Base-by-base conservation (phyloP, 1,140 invertebrate genomes). In the Tribolium castaneum region DNA sequence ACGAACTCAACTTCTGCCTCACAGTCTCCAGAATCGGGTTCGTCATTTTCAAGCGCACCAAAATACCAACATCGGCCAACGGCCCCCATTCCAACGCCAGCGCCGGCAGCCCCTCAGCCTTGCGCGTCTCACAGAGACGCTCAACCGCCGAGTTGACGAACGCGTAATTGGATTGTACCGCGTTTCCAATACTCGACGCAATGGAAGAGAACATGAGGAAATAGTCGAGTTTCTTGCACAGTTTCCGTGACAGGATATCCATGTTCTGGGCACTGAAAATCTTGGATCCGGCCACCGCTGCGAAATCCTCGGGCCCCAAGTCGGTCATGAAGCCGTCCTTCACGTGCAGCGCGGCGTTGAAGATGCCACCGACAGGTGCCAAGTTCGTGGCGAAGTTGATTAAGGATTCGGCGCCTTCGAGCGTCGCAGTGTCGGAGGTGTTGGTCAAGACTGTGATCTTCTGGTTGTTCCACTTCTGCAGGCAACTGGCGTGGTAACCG, bases 101-200 rank as follows among this genome's bases (percentile, higher is more conserved):
- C 3, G 83, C 91, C 0, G 90, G 90, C 0, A 90, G 79, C n/a
- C 89, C 88, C 10, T 89, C 87, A 9, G 78, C 77, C 3, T 81
- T 79, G 35, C 91, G 83, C 56, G 81, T 80, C 75, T 92, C 90
- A 75, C 90, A 91, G 9, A 92, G 88, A 62, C 90, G 86, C 80
- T 92, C 91, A 89, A 91, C 89, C 0, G 89, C 86, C 0, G 90
- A 90, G 73, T 92, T 92, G 0, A 90, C 87, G 87, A 90, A 88
- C 45, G 89, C 94, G 83, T 96, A 96, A 85, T 95, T 96, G 0
- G 91, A 90, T 83, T 96, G 94, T 2, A 94, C 94, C 66, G 89
- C 88, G 85, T 95, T 95, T 54, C 95, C 95, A 76, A 92, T 88
- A 4, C 94, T 94, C 85, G 93, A 94, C 56, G 90, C 91, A 2